A percentile compares a stretch with the other conserved stretches of the same genome.
phyloP scores from a whole-genome alignment of 37 sponge, comb jelly and placozoan species.

The Chondrosia reniformis region DNA sequence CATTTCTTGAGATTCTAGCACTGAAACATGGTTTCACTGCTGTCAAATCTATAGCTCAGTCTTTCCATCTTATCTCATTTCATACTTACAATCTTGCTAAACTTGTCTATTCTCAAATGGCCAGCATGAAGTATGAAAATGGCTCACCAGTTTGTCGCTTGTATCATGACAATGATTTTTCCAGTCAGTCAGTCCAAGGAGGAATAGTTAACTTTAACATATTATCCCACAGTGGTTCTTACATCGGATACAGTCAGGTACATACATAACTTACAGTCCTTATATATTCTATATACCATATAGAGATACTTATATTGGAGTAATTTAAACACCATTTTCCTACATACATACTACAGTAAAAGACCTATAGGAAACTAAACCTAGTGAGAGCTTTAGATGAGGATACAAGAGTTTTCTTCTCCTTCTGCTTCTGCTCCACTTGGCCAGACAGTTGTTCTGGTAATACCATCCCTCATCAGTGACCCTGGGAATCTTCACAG shows the following conservation, averaged over 20 bases:
- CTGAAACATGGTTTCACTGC: slow-evolving; percentile 77
- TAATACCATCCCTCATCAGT: no score
- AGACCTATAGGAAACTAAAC: no score
- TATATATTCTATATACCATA: no score
- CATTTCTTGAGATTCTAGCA: slow-evolving; percentile 84
- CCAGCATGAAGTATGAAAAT: slow-evolving; percentile 42
- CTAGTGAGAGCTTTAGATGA: no score
- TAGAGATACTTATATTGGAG: no score
- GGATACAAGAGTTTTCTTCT: no score
- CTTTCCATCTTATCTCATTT: slow-evolving; percentile 40
- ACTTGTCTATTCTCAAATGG: slow-evolving; percentile 30
- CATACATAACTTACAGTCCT: no score
- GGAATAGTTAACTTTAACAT: slow-evolving; percentile 84
- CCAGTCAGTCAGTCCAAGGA: slow-evolving; percentile 55
- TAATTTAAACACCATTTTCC: no score
- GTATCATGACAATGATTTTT: slow-evolving; percentile 47
- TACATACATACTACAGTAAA: no score
- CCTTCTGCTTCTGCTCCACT: no score
- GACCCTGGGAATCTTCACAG: no score
- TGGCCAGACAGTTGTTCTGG: no score
- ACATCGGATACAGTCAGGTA: slow-evolving; percentile 81
- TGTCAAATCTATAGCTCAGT: slow-evolving; percentile 34
- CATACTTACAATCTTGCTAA: slow-evolving; percentile 78
- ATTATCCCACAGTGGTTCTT: slow-evolving; percentile 47
- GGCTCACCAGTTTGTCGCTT: slow-evolving; percentile 58